Conservation (phyloP, 2,113 vertebrate species). For the Thoracochromis brauschi region DNA sequence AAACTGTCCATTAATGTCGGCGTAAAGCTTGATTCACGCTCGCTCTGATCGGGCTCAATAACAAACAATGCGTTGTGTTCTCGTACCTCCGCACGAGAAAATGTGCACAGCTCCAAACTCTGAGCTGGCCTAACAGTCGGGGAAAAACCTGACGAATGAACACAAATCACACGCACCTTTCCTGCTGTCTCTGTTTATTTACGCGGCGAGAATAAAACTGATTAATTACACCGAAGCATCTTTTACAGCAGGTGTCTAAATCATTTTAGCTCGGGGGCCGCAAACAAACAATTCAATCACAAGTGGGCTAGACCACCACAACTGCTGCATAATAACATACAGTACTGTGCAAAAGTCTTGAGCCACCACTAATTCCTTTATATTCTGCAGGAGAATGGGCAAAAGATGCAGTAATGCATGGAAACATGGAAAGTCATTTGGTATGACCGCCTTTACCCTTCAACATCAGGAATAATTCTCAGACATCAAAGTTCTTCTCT, state of each 20-base stretch:
- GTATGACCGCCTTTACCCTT: fast-evolving
- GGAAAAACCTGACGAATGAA: neutral
- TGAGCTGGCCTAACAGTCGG: neutral
- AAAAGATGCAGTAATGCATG: neutral
- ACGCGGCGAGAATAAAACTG: fast-evolving
- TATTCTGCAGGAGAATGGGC: fast-evolving
- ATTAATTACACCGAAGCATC: neutral
- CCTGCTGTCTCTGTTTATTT: neutral
- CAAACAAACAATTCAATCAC: neutral
- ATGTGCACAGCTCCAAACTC: neutral
- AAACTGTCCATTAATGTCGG: neutral
- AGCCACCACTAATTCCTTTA: neutral
- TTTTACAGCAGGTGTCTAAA: neutral
- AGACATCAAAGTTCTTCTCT: neutral
- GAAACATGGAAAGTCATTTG: neutral
- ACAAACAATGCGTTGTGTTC: neutral
- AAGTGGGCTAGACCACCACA: neutral
- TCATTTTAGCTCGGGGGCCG: neutral
- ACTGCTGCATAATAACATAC: neutral
- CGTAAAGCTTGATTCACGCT: neutral
- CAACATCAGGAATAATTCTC: neutral
- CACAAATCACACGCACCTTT: neutral
- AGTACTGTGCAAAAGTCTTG: neutral
- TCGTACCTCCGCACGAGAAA: fast-evolving
- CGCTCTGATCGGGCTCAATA: neutral